phyloP scores from a whole-genome alignment of 1,140 invertebrate genomes.

The Ericerus pela region DNA sequence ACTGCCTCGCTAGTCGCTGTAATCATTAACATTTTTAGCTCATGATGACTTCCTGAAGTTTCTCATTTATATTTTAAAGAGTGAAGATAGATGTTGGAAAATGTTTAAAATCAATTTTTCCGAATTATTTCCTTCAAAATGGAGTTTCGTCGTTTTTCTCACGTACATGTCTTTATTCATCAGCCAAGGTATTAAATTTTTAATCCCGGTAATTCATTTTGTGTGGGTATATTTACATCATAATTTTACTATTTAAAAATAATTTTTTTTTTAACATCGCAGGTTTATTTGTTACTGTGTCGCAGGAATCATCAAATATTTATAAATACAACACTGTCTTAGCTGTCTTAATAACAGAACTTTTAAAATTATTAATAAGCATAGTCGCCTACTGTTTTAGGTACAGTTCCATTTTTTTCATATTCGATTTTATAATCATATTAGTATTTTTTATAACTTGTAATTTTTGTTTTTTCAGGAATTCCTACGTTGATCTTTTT shows the following conservation, averaged over 20 bases:
- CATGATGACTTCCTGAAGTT: too few relatives aligned
- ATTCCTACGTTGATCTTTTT: not conserved
- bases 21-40: too few relatives aligned
- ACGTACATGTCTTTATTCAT: conserved; percentile 68
- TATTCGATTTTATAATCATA: not conserved
- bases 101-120: not conserved
- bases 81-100: too few relatives aligned
- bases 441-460: not conserved
- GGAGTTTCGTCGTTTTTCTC: conserved; percentile 60
- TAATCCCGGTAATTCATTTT: too few relatives aligned
- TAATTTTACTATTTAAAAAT: not conserved
- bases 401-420: too few relatives aligned
- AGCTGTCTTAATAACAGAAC: conserved; percentile 75
- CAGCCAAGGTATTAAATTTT: conserved; percentile 66
- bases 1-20: too few relatives aligned
- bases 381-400: conserved; percentile 44
- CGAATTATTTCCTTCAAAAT: conserved; percentile 60
- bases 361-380: conserved; percentile 65
- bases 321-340: conserved; percentile 79
- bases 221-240: not conserved
- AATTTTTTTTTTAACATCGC: conserved; percentile 17
- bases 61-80: too few relatives aligned
- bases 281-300: conserved; percentile 86
- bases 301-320: conserved; percentile 57
- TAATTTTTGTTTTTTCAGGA: not conserved